Evolutionary conservation across 30 jellyfish, hydroid and myxozoan genomes (phyloP).

Genomic region (Cassiopea xamachana): DNA sequence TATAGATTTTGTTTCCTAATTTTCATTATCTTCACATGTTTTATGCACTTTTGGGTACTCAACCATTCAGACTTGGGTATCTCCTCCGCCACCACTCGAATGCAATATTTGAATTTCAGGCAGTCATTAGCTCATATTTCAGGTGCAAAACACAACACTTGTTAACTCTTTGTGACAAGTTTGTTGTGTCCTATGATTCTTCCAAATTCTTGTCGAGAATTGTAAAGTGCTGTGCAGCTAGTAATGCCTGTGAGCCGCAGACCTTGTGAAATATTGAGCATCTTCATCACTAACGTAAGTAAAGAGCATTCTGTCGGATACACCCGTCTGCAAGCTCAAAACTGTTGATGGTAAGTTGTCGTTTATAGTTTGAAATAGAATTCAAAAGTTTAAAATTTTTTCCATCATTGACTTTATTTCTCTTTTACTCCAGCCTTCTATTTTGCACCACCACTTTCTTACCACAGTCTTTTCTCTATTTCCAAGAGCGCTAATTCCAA

Average conservation of each 20-base stretch:
- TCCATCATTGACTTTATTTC: background rate
- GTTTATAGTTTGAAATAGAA: background rate
- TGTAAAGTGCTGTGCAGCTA: too few relatives aligned
- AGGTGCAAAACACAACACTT: too few relatives aligned
- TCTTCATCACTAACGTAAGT: background rate
- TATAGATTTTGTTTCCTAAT: background rate
- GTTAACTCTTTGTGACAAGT: too few relatives aligned
- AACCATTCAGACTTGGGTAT: constrained; percentile 51
- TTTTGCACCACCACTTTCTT: background rate
- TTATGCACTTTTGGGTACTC: constrained; percentile 64
- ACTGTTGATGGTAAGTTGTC: background rate
- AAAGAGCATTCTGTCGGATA: background rate
- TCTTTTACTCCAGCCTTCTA: background rate
- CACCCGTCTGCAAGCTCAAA: background rate
- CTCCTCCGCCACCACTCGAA: background rate
- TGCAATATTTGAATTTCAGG: background rate
- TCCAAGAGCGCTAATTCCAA: too few relatives aligned
- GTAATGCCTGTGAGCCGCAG: background rate
- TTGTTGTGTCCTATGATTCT: too few relatives aligned
- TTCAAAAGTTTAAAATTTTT: background rate
- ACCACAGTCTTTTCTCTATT: background rate
- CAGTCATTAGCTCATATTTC: background rate
- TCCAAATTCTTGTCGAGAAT: too few relatives aligned
- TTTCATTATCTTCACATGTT: background rate
- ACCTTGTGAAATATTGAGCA: background rate